Evolutionary conservation across 2,113 vertebrate species (phyloP).

Genomic region (Chloebia gouldiae): DNA sequence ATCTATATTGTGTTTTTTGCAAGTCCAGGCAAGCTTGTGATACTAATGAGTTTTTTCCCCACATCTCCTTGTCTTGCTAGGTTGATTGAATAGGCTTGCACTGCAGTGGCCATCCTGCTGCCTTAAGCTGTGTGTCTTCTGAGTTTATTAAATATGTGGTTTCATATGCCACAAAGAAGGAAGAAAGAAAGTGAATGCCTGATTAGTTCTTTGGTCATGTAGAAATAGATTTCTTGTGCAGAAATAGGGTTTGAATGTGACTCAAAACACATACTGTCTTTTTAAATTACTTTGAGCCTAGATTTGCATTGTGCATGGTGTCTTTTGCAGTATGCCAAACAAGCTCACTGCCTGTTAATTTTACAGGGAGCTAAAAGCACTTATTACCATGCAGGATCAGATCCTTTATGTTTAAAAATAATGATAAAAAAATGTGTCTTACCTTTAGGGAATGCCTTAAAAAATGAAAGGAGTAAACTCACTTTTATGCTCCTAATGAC

Average conservation of each 20-base stretch:
- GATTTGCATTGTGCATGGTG: background rate
- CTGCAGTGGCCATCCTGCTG: background rate
- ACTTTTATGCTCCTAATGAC: constrained; percentile 37
- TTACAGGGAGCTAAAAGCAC: background rate
- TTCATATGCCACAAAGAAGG: background rate
- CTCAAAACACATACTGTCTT: background rate
- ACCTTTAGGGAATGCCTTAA: background rate
- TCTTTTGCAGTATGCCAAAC: background rate
- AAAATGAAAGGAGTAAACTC: constrained; percentile 24
- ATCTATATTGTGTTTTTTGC: background rate
- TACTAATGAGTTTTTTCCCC: background rate
- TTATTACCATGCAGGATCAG: constrained; percentile 15
- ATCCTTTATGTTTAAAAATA: constrained; percentile 2
- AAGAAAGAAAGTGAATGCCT: background rate
- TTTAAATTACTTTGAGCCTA: background rate
- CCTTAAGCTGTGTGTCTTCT: background rate
- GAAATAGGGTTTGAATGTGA: background rate
- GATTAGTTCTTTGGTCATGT: background rate
- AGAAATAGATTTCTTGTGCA: background rate
- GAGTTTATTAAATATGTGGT: background rate
- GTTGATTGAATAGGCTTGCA: background rate
- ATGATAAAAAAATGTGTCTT: background rate
- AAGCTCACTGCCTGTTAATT: background rate
- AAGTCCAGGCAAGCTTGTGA: background rate
- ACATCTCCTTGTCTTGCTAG: background rate